phyloP scores from a whole-genome alignment of 2,797 vertebrate genomes.

The Mormyrus proboscirostris region DNA sequence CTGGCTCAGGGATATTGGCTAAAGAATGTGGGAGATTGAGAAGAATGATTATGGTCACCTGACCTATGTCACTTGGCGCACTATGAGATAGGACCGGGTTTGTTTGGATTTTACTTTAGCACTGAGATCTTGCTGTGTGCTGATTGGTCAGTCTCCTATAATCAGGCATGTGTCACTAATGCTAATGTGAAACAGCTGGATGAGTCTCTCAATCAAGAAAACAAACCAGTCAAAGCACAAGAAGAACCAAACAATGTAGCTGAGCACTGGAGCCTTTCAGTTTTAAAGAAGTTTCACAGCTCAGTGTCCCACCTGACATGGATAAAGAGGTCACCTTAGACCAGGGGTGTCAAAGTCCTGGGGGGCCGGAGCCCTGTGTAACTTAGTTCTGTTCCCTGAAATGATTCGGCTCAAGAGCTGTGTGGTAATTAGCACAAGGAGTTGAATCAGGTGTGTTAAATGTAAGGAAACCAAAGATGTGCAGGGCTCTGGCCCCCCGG shows the following conservation, averaged over 20 bases:
- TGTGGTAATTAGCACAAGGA: background rate
- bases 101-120: background rate
- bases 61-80: background rate
- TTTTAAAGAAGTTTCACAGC: background rate
- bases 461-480: background rate
- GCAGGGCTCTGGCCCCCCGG: background rate
- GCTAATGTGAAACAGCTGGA: background rate
- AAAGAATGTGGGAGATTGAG: background rate
- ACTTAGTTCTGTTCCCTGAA: background rate
- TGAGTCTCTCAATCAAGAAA: background rate
- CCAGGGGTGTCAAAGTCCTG: background rate
- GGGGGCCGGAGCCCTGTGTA: background rate
- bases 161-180: background rate
- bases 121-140: background rate
- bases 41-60: background rate
- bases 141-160: background rate
- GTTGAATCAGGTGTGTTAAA: background rate
- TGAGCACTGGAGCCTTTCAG: background rate
- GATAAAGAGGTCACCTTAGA: background rate
- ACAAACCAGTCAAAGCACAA: background rate
- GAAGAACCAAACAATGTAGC: background rate
- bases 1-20: background rate
- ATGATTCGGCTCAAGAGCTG: background rate
- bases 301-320: background rate
- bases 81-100: background rate